Evolutionary conservation across 2,113 vertebrate species (phyloP), one percentile per base, ranked within the genome.

Genomic region (Festucalex cinctus): DNA sequence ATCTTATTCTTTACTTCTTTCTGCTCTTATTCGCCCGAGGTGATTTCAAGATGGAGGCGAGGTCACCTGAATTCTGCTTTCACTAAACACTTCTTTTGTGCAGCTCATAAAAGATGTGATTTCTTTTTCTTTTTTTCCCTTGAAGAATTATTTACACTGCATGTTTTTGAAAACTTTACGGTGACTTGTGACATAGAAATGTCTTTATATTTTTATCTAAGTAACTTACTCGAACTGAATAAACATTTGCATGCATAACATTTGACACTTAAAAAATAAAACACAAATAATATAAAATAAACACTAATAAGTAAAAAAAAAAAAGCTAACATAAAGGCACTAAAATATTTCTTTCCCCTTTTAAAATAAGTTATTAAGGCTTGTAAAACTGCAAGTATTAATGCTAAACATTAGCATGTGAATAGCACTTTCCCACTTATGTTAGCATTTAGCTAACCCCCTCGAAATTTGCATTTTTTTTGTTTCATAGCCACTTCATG

Each of bases 31-130:
- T 56, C 14, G 26, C 26, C 26, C 1, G 26, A 26, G 54, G 54
- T 57, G 60, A 26, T 43, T 41, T n/a, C 1, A 62, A 16, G 60
- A 62, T 37, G n/a, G n/a, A 13, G 6, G 60, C 6, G 10, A 41
- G 60, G 60, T 62, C 60, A 62, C 2, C 17, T 62, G 41, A 22
- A 43, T 16, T 62, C 22, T 8, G n/a, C 60, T 62, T 44, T 43
- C 5, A 24, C 60, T 41, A 61, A 62, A 62, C n/a, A 8, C 4
- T 62, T 17, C 39, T 41, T 43, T 14, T 41, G 37, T 39, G 59
- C n/a, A 1, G n/a, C 12, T 22, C 6, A 24, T 8, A 12, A 43
- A 24, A 43, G 37, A 62, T 24, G 6, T 1, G 2, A 1, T 49
- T 2, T 49, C n/a, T 12, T 32, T 9, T 32, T 32, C 6, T 3